phyloP scores from a whole-genome alignment of 2,797 vertebrate genomes.

The Eospalax fontanierii region DNA sequence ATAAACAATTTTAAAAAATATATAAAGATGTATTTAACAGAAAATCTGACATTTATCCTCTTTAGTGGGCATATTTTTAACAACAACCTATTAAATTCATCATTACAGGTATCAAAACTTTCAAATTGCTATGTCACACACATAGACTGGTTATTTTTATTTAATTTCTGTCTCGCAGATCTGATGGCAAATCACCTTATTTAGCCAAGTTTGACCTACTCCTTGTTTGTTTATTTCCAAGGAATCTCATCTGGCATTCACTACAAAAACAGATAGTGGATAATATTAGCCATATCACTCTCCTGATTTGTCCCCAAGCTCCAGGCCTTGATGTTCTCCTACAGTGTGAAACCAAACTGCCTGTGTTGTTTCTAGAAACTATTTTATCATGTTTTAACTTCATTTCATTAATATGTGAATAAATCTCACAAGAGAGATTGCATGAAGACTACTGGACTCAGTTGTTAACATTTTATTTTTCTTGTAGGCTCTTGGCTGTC shows the following conservation, averaged over 20 bases:
- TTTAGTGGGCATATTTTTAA: too few relatives aligned
- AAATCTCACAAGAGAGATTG: not conserved
- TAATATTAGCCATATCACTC: not conserved
- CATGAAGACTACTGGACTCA: not conserved
- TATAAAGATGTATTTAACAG: too few relatives aligned
- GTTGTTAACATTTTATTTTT: not conserved
- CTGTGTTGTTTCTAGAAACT: not conserved
- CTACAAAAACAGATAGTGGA: not conserved
- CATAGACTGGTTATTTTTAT: not conserved
- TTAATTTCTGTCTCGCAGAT: not conserved
- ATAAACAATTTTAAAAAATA: too few relatives aligned
- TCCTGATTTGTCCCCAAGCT: not conserved
- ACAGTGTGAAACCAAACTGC: not conserved
- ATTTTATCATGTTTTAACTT: slow-evolving; percentile 24
- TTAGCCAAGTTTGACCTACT: not conserved
- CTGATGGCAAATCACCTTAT: not conserved
- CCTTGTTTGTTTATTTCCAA: not conserved
- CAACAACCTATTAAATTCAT: too few relatives aligned
- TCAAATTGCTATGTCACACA: too few relatives aligned
- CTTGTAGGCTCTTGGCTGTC: not conserved
- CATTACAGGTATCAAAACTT: too few relatives aligned
- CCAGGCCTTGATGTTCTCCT: not conserved
- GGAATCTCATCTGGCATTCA: not conserved
- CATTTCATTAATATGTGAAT: not conserved
- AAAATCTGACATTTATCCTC: too few relatives aligned